Conservation (phyloP, 2,888 invertebrate species). For the Coelopa pilipes region DNA sequence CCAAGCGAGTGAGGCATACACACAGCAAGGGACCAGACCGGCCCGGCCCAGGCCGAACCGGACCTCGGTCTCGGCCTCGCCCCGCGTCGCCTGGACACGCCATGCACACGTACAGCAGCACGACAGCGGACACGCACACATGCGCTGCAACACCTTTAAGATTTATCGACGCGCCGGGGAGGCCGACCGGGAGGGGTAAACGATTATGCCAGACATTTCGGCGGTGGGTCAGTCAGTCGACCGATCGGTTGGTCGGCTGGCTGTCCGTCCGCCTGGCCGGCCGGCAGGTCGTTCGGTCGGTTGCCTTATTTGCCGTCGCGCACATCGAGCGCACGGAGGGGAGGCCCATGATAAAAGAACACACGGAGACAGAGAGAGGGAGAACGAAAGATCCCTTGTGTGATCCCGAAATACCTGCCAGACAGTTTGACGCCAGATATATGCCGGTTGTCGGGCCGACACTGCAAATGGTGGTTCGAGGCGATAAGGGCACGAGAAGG, state of each 20-base stretch:
- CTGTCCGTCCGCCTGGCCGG: too few species aligned
- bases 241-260: too few species aligned
- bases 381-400: conserved; percentile 27
- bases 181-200: conserved; percentile 1
- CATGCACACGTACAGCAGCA: neutral
- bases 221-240: conserved; percentile 29
- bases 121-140: conserved; percentile 2
- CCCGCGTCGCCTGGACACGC: neutral
- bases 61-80: too few species aligned
- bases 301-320: neutral
- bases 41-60: neutral
- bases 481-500: too few species aligned
- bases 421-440: conserved; percentile 62
- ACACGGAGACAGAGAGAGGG: conserved; percentile 28
- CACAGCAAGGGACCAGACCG: neutral
- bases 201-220: conserved; percentile 30
- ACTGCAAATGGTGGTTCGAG: neutral
- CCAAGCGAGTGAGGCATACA: neutral
- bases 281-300: conserved; percentile 1
- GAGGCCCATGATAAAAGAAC: neutral
- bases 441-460: neutral
- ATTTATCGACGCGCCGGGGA: neutral
- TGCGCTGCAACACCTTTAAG: conserved; percentile 1
- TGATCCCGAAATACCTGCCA: conserved; percentile 44
- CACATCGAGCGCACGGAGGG: neutral